Conservation (phyloP, 2,797 vertebrate genomes). For the Dicrostonyx torquatus region DNA sequence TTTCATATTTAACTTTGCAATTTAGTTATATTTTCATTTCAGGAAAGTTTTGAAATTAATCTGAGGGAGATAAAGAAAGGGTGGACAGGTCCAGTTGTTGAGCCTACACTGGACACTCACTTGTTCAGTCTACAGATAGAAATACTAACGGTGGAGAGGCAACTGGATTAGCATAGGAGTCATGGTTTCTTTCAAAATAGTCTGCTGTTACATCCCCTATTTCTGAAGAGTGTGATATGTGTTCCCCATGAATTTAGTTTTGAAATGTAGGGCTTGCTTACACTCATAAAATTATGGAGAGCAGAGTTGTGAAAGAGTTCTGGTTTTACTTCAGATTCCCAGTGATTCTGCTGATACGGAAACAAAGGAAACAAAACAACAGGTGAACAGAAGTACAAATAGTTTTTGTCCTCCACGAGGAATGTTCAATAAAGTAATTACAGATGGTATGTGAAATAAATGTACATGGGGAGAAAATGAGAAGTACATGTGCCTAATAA, state of each 20-base stretch:
- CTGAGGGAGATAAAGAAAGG: neutral
- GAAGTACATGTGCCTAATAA: constrained; percentile 31
- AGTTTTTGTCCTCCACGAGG: constrained; percentile 60
- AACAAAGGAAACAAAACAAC: constrained; percentile 5
- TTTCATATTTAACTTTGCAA: constrained; percentile 46
- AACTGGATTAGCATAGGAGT: neutral
- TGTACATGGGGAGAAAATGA: constrained; percentile 28
- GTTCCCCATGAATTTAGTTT: neutral
- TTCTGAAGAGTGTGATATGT: neutral
- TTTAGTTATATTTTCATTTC: constrained; percentile 45
- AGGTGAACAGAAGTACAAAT: neutral
- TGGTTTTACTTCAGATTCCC: constrained; percentile 65
- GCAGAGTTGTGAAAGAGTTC: constrained; percentile 49
- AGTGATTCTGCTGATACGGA: neutral
- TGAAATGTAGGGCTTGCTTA: constrained; percentile 6
- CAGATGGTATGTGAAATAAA: constrained; percentile 73
- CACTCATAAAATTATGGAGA: constrained; percentile 52
- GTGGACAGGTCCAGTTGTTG: neutral
- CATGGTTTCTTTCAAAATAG: neutral
- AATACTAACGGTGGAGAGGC: neutral
- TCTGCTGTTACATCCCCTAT: neutral
- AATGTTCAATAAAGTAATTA: constrained; percentile 51
- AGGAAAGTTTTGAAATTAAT: constrained; percentile 40
- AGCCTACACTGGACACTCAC: neutral
- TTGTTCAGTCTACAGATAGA: neutral